phyloP scores from a whole-genome alignment of 2,888 invertebrate genomes.

The Drosophila neotestacea region DNA sequence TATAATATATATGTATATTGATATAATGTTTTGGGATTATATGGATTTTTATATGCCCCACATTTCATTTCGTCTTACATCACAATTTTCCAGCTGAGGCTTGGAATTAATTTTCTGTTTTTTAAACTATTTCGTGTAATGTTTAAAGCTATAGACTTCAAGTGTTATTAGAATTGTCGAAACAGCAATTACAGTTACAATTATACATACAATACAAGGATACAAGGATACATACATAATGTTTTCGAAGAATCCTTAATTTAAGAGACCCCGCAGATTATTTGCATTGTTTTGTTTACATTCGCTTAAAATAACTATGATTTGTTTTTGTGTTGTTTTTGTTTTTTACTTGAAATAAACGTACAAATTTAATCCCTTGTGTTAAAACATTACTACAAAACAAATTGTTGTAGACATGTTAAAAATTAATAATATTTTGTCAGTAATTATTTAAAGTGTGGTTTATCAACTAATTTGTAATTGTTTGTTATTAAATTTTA shows the following conservation, averaged over 20 bases:
- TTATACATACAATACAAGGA: conserved; percentile 56
- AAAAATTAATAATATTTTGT: conserved; percentile 37
- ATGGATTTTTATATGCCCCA: conserved; percentile 27
- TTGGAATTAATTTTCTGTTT: conserved; percentile 15
- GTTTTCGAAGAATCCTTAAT: conserved; percentile 39
- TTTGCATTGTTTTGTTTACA: conserved; percentile 63
- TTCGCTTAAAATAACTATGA: conserved; percentile 51
- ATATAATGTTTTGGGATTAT: conserved; percentile 19
- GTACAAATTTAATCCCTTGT: conserved; percentile 81
- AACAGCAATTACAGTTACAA: conserved; percentile 41
- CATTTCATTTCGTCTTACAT: conserved; percentile 37
- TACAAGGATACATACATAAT: conserved; percentile 31
- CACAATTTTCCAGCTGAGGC: conserved; percentile 34
- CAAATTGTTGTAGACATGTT: conserved; percentile 43
- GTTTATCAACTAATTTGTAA: conserved; percentile 67
- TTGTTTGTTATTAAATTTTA: conserved; percentile 5
- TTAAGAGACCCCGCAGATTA: conserved; percentile 50
- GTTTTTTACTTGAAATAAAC: conserved; percentile 57
- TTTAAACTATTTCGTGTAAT: conserved; percentile 64
- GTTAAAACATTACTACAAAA: conserved; percentile 63
- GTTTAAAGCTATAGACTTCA: conserved; percentile 38
- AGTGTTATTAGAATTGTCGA: conserved; percentile 41
- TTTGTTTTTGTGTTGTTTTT: conserved; percentile 15
- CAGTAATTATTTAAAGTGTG: conserved; percentile 9
- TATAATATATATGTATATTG: conserved; percentile 13